These are phyloP conservation scores for Euschistus heros DNA, from an alignment of 1,140 invertebrate species.

Conservation along the genomic window DNA sequence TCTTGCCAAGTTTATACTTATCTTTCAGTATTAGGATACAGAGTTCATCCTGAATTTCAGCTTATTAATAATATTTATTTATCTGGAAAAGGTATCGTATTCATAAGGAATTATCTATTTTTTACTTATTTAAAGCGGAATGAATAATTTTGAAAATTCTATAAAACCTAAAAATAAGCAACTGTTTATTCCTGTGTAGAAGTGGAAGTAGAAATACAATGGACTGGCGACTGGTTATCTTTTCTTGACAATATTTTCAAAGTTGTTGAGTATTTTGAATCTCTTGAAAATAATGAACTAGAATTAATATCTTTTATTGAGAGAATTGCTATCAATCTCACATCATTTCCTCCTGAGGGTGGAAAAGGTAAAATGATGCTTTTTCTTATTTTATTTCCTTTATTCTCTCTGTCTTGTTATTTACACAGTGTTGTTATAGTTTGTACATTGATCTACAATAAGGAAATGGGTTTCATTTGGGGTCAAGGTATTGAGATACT, in stretches of 20 bases:
- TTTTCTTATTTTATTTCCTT: neutral
- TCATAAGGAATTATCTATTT: neutral
- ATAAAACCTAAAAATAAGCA: neutral
- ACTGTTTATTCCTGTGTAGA: conserved; percentile 8
- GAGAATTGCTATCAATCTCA: neutral
- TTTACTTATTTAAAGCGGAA: neutral
- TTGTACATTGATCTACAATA: conserved; percentile 19
- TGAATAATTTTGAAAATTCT: neutral
- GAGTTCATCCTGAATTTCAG: neutral
- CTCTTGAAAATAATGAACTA: neutral
- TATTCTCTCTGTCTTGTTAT: neutral
- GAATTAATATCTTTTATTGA: neutral
- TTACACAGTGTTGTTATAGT: neutral
- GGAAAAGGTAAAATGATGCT: neutral
- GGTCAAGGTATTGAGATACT: neutral
- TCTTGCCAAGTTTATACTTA: conserved; percentile 10
- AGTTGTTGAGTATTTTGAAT: conserved; percentile 12
- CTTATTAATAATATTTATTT: neutral
- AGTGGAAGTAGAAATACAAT: conserved; percentile 13
- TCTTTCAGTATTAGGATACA: neutral
- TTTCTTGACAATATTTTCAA: conserved; percentile 21
- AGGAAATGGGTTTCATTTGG: neutral
- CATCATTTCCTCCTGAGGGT: neutral
- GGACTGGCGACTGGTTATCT: conserved; percentile 16
- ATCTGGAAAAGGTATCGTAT: neutral